Evolutionary conservation across 2,888 invertebrate species (phyloP).

Genomic region (Thera obeliscata): DNA sequence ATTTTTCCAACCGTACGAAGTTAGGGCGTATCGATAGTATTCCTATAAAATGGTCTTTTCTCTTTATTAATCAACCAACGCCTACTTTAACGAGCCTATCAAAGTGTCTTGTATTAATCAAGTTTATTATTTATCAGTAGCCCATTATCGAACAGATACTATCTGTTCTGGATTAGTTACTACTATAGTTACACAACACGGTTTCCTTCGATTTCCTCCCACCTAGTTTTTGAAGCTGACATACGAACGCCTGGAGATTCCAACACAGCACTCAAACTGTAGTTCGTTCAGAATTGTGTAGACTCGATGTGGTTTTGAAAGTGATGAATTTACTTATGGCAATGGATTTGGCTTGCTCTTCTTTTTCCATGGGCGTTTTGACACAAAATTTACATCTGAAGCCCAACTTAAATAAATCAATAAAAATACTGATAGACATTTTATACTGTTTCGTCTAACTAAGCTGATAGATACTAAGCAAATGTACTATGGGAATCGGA

Average conservation of each 20-base stretch:
- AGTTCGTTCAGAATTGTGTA: neutral
- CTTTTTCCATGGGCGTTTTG: slow-evolving; percentile 13
- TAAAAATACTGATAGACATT: too few relatives aligned
- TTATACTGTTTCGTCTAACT: too few relatives aligned
- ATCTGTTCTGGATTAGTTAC: slow-evolving; percentile 27
- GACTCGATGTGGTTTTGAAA: neutral
- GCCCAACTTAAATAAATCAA: too few relatives aligned
- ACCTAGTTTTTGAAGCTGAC: slow-evolving; percentile 14
- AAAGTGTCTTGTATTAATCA: slow-evolving; percentile 14
- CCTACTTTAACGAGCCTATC: neutral
- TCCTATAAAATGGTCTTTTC: neutral
- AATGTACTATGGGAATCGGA: too few relatives aligned
- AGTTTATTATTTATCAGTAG: slow-evolving; percentile 35
- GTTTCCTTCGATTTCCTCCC: slow-evolving; percentile 33
- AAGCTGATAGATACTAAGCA: too few relatives aligned
- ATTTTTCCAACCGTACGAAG: too few relatives aligned
- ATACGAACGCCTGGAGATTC: slow-evolving; percentile 35
- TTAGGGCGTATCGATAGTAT: neutral
- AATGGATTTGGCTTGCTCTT: slow-evolving; percentile 25
- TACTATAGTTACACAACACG: slow-evolving; percentile 27
- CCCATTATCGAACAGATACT: slow-evolving; percentile 35
- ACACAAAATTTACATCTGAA: too few relatives aligned
- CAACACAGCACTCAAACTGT: slow-evolving; percentile 20
- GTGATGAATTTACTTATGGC: slow-evolving; percentile 5
- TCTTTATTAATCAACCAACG: neutral